Conservation (phyloP, 2,113 vertebrate species). For the Callithrix jacchus region DNA sequence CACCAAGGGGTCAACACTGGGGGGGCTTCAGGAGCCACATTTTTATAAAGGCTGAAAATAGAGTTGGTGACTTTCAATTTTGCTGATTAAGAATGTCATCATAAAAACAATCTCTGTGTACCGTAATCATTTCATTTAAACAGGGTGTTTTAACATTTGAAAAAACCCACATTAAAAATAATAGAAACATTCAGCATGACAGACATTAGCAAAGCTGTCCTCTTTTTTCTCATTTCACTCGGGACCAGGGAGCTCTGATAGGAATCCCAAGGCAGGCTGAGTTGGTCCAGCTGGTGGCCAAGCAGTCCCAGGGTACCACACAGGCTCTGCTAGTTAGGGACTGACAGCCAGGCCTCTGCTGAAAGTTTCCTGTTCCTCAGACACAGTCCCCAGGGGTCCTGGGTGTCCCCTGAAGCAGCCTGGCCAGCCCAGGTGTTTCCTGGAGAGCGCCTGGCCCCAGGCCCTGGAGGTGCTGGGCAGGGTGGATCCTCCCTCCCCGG, state of each 20-base stretch:
- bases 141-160: neutral
- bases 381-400: neutral
- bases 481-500: neutral
- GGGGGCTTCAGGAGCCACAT: neutral
- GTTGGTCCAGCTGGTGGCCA: neutral
- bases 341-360: neutral
- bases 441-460: neutral
- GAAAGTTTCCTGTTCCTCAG: neutral
- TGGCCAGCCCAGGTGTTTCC: conserved; percentile 18
- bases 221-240: neutral
- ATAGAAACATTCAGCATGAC: neutral
- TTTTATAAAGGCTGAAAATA: neutral
- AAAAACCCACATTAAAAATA: neutral
- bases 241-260: neutral
- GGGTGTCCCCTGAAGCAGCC: neutral
- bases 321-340: neutral
- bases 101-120: neutral
- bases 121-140: neutral
- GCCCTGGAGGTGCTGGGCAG: neutral
- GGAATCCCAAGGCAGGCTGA: neutral
- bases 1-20: no score
- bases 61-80: neutral
- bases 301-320: neutral
- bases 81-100: neutral
- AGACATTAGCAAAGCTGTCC: neutral